phyloP scores from a whole-genome alignment of 2,113 vertebrate genomes.

The Ifrita kowaldi region DNA sequence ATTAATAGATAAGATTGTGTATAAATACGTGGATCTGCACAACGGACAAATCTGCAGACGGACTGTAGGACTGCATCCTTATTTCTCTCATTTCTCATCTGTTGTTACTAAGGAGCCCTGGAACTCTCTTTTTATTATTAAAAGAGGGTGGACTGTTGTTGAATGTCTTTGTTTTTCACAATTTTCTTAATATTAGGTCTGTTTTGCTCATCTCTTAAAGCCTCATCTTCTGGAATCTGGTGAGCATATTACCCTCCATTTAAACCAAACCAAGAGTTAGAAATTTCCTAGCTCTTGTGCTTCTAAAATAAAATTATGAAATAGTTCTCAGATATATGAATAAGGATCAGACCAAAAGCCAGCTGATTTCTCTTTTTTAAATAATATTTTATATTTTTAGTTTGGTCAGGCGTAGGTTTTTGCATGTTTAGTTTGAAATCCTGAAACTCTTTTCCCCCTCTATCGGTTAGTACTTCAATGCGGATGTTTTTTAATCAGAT shows the following conservation, averaged over 20 bases:
- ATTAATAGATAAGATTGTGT: neutral
- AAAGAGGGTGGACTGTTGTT: accelerated
- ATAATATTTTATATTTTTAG: neutral
- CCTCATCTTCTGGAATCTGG: neutral
- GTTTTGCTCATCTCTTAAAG: neutral
- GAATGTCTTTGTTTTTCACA: neutral
- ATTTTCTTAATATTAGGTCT: neutral
- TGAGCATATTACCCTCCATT: neutral
- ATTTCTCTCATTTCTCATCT: neutral
- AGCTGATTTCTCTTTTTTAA: neutral
- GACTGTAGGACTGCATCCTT: neutral
- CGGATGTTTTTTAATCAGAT: neutral
- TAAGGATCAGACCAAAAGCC: neutral
- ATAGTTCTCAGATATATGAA: neutral
- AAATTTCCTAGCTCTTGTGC: neutral
- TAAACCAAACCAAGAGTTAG: neutral
- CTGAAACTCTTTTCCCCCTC: neutral
- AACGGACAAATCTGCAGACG: accelerated
- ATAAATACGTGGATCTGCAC: accelerated
- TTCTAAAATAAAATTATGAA: neutral
- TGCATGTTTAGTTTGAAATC: neutral
- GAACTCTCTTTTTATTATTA: neutral
- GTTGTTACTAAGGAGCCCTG: neutral
- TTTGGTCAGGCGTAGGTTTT: neutral
- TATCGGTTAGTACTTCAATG: accelerated